Conservation (phyloP, 2,888 invertebrate genomes). For the Corbicula japonica region DNA sequence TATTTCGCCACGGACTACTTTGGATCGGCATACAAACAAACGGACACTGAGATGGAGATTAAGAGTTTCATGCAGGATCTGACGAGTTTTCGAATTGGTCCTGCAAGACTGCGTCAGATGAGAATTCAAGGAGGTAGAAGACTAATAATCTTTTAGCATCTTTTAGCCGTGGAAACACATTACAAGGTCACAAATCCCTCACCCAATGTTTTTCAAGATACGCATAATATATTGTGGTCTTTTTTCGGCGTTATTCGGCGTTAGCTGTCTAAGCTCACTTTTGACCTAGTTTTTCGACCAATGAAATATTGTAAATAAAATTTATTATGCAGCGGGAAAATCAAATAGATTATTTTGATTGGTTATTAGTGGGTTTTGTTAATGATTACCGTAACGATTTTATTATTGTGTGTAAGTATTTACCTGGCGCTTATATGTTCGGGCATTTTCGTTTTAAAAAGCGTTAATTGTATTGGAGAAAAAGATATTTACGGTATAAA, state of each 20-base stretch:
- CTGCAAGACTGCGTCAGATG: constrained; percentile 75
- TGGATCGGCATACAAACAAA: constrained; percentile 37
- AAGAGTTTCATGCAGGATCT: constrained; percentile 66
- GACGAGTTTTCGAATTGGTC: constrained; percentile 74
- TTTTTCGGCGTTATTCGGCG: not conserved
- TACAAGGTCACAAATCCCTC: not conserved
- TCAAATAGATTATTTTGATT: no score
- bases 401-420: no score
- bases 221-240: not conserved
- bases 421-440: no score
- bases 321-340: no score
- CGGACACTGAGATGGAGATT: constrained; percentile 7
- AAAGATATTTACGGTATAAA: no score
- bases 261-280: not conserved
- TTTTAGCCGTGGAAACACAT: not conserved
- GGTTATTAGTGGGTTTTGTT: no score
- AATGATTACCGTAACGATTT: no score
- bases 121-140: constrained; percentile 69
- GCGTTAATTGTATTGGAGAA: no score
- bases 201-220: not conserved
- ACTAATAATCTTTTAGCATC: no score
- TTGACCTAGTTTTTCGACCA: no score
- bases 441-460: no score
- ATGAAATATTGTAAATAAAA: no score
- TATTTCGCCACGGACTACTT: constrained; percentile 66